Percentiles rank a stretch among this genome's conserved stretches.
Conservation (phyloP, 2,797 vertebrate genomes). For the Poecile montanus region DNA sequence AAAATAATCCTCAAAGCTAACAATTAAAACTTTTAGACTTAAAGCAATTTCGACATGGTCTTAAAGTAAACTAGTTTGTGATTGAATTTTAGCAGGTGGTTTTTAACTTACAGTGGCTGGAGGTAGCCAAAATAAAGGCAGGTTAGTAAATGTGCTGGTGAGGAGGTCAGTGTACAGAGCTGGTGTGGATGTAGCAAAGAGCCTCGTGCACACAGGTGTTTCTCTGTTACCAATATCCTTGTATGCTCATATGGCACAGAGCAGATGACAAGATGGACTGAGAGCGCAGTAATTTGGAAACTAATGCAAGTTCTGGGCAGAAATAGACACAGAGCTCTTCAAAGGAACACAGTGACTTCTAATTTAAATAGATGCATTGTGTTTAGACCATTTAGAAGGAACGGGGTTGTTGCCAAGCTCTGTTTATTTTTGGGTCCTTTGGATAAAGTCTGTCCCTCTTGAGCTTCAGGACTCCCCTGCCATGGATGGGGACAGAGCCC, state of each 20-base stretch:
- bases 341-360: neutral
- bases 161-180: accelerated
- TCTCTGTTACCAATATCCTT: neutral
- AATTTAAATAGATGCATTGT: neutral
- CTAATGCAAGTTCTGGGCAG: neutral
- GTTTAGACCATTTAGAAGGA: neutral
- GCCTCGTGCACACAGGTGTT: accelerated
- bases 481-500: neutral
- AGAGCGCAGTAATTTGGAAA: neutral
- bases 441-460: neutral
- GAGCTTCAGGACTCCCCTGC: neutral
- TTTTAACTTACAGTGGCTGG: neutral
- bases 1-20: neutral
- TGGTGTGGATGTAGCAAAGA: neutral
- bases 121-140: neutral
- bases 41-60: neutral
- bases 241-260: accelerated
- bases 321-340: neutral
- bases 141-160: neutral
- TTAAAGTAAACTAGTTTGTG: neutral
- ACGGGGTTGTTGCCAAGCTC: neutral
- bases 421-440: neutral
- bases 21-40: neutral
- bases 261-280: neutral
- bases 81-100: neutral